Evolutionary conservation across 2,797 vertebrate species (phyloP).

Genomic region (Aphelocoma californica): DNA sequence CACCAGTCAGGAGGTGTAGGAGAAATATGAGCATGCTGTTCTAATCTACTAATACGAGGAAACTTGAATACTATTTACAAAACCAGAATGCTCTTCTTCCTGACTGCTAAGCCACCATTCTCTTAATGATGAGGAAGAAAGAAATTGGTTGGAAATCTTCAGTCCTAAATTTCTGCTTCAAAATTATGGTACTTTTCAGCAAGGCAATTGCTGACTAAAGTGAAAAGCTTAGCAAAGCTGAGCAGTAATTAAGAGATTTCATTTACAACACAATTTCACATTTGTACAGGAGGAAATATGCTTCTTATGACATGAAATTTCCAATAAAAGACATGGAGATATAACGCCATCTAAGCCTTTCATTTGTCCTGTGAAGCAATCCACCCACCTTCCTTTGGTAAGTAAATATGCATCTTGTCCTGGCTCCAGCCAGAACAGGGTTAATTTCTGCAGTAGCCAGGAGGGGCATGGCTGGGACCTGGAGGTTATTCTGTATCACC

Average conservation of each 20-base stretch:
- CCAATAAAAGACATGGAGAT: background rate
- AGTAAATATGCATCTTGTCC: background rate
- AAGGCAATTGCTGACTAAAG: background rate
- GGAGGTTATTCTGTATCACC: too few relatives aligned
- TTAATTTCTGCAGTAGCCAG: background rate
- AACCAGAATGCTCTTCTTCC: background rate
- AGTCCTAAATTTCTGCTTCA: constrained; percentile 13
- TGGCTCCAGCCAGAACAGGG: background rate
- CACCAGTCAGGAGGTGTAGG: background rate
- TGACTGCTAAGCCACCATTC: background rate
- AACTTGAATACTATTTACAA: background rate
- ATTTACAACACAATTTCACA: constrained; percentile 26
- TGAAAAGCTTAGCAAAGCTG: background rate
- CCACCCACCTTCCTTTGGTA: background rate
- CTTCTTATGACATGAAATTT: background rate
- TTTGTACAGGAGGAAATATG: background rate
- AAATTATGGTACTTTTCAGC: background rate
- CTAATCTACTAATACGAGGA: background rate
- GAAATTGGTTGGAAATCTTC: background rate
- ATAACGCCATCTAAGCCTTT: background rate
- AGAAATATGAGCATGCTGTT: background rate
- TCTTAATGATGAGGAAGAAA: background rate
- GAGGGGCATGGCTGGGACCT: background rate
- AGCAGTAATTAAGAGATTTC: constrained; percentile 6
- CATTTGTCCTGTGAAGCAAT: background rate